Base-by-base conservation (phyloP, 2,888 invertebrate species). In the Neoitamus cyanurus region DNA sequence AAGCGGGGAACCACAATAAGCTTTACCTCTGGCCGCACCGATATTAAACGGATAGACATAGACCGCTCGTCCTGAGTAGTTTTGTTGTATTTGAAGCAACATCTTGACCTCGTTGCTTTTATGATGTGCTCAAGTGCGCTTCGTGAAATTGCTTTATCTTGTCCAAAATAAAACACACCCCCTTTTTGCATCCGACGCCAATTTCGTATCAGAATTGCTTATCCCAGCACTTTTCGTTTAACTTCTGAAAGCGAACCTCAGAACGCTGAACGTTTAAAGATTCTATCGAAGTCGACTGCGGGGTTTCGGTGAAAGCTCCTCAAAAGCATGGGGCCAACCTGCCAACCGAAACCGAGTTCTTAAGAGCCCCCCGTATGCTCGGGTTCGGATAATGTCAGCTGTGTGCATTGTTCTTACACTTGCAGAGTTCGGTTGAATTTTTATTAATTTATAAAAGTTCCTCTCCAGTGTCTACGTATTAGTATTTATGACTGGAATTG, bases 31-130 rank as follows among this genome's bases (percentile, higher is more conserved):
- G 15, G 34, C 34, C 34, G 34, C 34, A 58, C 58, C 58, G 20
- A 58, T 58, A 42, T 42, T n/a, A 58, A 58, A 58, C 58, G 15
- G 58, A 20, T 58, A 20, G 25, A 58, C 9, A 20, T 58, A 20
- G 25, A 58, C 9, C 58, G 58, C 7, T 15, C 9, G 4, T 9
- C 6, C 25, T 58, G 58, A 20, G 20, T 7, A 58, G n/a, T n/a
- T n/a, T 58, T 58, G 20, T 58, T 58, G 25, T 58, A 58, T 20
- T 58, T 58, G 58, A 0, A 25, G 15, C 15, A 70, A 15, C 37
- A 36, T 73, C 36, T 73, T 73, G 73, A 73, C 73, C 73, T 73
- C 73, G 36, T 15, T 37, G 36, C 73, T 73, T 73, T 73, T 34
- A 73, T 34, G 73, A 73, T 20, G 73, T 34, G 31, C 73, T 73